Conservation (phyloP, 2,888 invertebrate genomes). For the Cremastobaeus sp. region DNA sequence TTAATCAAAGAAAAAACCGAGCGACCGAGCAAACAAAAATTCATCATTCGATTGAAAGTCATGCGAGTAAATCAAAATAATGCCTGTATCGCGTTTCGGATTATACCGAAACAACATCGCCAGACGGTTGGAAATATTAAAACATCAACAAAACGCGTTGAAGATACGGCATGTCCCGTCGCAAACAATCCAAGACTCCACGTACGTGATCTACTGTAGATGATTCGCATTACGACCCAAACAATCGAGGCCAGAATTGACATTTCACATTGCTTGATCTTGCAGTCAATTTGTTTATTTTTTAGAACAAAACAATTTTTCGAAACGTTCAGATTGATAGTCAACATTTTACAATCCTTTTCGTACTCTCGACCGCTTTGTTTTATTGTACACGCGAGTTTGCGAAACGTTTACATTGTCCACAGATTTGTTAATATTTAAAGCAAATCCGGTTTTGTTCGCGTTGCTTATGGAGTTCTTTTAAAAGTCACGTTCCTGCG, state of each 20-base stretch:
- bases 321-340: too few species aligned
- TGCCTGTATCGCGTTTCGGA: conserved; percentile 7
- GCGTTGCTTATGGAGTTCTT: conserved; percentile 21
- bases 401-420: conserved; percentile 30
- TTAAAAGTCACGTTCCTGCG: conserved; percentile 50
- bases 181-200: conserved; percentile 44
- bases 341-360: too few species aligned
- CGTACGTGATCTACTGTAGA: conserved; percentile 51
- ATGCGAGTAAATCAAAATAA: too few species aligned
- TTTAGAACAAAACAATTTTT: too few species aligned
- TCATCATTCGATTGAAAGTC: too few species aligned
- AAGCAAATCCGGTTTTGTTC: conserved; percentile 33
- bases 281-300: neutral
- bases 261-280: conserved; percentile 2
- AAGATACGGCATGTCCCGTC: conserved; percentile 49
- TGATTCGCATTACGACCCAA: conserved; percentile 24
- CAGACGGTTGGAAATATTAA: conserved; percentile 35
- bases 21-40: too few species aligned
- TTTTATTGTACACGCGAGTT: too few species aligned
- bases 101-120: conserved; percentile 14
- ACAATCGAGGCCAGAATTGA: conserved; percentile 16
- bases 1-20: too few species aligned
- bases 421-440: conserved; percentile 32
- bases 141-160: conserved; percentile 27
- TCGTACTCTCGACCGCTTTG: too few species aligned